These are phyloP conservation scores for Camptogramma bilineatum DNA, from an alignment of 2,888 invertebrate species.

Conservation along the genomic window DNA sequence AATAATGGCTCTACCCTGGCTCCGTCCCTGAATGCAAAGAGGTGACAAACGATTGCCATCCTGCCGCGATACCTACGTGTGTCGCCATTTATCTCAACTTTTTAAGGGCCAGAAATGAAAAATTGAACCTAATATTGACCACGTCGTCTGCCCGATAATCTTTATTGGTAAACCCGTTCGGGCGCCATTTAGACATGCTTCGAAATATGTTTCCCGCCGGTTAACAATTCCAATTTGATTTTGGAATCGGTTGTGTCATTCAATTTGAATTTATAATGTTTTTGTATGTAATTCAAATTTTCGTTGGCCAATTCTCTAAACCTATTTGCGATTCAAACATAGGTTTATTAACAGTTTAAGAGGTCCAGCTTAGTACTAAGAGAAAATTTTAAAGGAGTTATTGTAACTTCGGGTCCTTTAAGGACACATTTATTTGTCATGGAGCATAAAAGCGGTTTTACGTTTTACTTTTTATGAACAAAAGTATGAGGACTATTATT, in stretches of 20 bases:
- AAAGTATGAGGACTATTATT: constrained; percentile 65
- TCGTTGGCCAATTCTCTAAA: not conserved
- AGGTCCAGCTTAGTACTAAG: not conserved
- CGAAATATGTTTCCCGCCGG: constrained; percentile 23
- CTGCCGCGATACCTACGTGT: constrained; percentile 32
- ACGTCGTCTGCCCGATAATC: constrained; percentile 50
- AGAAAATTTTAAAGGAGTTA: not conserved
- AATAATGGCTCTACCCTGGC: not conserved
- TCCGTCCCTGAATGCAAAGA: constrained; percentile 21
- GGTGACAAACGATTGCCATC: constrained; percentile 44
- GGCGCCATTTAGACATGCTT: constrained; percentile 32
- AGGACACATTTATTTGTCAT: not conserved
- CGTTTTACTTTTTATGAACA: constrained; percentile 15
- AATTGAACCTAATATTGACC: constrained; percentile 52
- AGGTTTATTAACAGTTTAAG: not conserved
- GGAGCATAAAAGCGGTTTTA: constrained; percentile 7
- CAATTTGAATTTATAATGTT: constrained; percentile 6
- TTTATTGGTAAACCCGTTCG: constrained; percentile 48
- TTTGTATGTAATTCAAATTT: not conserved
- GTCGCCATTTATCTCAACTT: constrained; percentile 44
- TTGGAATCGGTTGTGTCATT: constrained; percentile 12
- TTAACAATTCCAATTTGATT: constrained; percentile 21
- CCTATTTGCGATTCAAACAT: not conserved
- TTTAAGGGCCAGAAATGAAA: constrained; percentile 52
- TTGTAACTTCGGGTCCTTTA: not conserved